Evolutionary conservation across 2,113 vertebrate genomes (phyloP).

Genomic region (Hypanus sabinus): DNA sequence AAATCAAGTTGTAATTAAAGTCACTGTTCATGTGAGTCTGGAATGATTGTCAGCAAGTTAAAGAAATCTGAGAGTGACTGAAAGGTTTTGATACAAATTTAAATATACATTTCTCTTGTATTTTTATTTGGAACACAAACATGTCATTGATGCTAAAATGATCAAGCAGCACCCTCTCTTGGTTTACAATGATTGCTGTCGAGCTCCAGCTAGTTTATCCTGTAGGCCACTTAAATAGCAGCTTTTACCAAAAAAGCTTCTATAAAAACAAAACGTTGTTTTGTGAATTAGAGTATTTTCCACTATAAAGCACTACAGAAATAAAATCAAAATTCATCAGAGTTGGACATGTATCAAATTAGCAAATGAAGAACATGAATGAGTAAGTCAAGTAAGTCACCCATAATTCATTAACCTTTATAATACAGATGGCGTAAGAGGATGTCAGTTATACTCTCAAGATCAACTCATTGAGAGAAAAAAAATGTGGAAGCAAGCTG

Average conservation of each 20-base stretch:
- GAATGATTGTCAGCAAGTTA: neutral
- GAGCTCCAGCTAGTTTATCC: neutral
- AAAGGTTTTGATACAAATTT: neutral
- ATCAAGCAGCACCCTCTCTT: conserved; percentile 27
- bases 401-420: neutral
- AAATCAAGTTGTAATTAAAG: neutral
- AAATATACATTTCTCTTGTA: neutral
- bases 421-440: too few relatives aligned
- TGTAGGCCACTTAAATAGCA: neutral
- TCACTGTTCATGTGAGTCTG: neutral
- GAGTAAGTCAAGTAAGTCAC: neutral
- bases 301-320: neutral
- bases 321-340: neutral
- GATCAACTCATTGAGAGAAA: neutral
- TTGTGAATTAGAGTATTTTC: neutral
- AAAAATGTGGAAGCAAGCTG: neutral
- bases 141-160: neutral
- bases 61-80: neutral
- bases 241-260: neutral
- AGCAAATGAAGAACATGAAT: neutral
- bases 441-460: too few relatives aligned
- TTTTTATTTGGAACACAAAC: neutral
- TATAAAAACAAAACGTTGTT: neutral
- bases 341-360: neutral
- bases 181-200: neutral